A percentile compares a stretch with the other conserved stretches of the same genome.
Conservation (phyloP, 1,140 invertebrate genomes). For the Drosophila orena region DNA sequence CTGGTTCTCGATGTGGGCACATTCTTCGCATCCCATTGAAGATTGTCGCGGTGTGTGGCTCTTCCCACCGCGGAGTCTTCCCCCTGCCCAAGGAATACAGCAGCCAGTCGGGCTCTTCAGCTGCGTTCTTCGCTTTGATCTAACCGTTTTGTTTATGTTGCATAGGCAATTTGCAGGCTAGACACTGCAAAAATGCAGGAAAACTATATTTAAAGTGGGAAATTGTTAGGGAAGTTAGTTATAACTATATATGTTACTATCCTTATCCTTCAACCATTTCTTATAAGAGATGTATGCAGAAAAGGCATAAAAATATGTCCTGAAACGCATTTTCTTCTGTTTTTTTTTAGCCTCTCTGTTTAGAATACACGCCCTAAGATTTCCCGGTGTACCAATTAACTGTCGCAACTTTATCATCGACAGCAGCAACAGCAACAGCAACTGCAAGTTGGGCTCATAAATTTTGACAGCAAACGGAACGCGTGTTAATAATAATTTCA, state of each 20-base stretch:
- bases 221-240: too few species aligned
- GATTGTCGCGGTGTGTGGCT: constrained; percentile 49
- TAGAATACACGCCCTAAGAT: background rate
- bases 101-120: constrained; percentile 16
- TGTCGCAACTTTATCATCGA: constrained; percentile 33
- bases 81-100: background rate
- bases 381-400: constrained; percentile 42
- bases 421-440: constrained; percentile 49
- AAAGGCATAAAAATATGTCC: too few species aligned
- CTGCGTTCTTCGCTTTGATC: constrained; percentile 36
- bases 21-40: constrained; percentile 49
- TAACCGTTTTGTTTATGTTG: constrained; percentile 59
- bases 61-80: constrained; percentile 3
- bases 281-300: too few species aligned
- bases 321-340: too few species aligned
- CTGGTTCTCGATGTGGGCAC: constrained; percentile 56
- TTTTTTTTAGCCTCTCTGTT: too few species aligned
- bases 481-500: constrained; percentile 67
- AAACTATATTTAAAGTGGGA: background rate
- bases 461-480: constrained; percentile 76
- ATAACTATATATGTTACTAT: too few species aligned
- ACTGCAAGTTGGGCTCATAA: constrained; percentile 69
- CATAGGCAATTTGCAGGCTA: constrained; percentile 48
- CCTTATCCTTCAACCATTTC: too few species aligned
- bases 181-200: constrained; percentile 3